These are phyloP conservation scores for Oryzias javanicus DNA, from an alignment of 2,113 vertebrate species.

Conservation along the genomic window DNA sequence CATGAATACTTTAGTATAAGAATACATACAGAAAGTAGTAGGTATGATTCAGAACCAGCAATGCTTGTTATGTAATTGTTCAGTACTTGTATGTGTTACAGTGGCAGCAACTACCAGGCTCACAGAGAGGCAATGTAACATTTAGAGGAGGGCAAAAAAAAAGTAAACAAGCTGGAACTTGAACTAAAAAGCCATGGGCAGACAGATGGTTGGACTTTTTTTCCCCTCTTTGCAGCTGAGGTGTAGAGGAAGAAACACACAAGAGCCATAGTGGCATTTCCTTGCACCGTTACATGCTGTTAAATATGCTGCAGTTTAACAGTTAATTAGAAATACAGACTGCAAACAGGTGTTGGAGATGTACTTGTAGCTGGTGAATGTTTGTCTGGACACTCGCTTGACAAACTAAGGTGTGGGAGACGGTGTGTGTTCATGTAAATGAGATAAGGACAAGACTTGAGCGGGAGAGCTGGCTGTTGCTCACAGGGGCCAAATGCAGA, in stretches of 20 bases:
- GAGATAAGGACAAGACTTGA: neutral
- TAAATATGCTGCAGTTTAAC: constrained; percentile 12
- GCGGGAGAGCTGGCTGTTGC: neutral
- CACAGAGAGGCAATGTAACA: neutral
- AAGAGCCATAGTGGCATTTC: constrained; percentile 9
- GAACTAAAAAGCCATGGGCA: neutral
- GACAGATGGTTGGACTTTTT: constrained; percentile 2
- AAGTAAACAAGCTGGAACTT: neutral
- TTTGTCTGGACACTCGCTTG: constrained; percentile 1
- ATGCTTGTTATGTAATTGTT: neutral
- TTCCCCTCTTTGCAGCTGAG: neutral
- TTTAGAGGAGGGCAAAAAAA: neutral
- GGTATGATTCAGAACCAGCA: neutral
- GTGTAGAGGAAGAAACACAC: neutral
- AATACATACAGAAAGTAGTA: too few species aligned
- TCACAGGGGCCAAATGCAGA: neutral
- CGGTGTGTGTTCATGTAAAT: constrained; percentile 4
- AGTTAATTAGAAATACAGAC: constrained; percentile 2
- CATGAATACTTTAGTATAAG: too few species aligned
- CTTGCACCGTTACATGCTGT: constrained; percentile 1
- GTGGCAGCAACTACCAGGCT: neutral
- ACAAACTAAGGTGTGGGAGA: neutral
- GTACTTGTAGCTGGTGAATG: neutral
- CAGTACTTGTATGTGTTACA: neutral
- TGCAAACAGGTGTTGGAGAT: constrained; percentile 3